Evolutionary conservation across 2,113 vertebrate genomes (phyloP).

Genomic region (Pelvicachromis taeniatus): DNA sequence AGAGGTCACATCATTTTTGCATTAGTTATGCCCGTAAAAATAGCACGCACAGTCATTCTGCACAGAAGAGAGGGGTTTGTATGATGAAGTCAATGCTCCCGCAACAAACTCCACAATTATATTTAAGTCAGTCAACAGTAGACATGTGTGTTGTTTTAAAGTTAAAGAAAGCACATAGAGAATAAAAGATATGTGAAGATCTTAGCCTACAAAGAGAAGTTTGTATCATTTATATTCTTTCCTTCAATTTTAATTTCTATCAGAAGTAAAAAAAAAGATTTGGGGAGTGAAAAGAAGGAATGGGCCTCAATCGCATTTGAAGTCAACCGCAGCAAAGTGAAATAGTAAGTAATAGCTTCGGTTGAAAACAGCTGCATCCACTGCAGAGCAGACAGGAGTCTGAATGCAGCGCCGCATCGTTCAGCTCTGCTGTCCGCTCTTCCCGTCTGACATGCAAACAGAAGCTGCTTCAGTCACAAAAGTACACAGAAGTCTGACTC

Average conservation of each 20-base stretch:
- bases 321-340: neutral
- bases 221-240: neutral
- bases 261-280: neutral
- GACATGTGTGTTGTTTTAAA: too few species aligned
- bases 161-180: neutral
- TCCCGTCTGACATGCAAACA: constrained; percentile 59
- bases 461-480: constrained; percentile 29
- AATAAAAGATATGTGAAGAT: neutral
- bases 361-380: constrained; percentile 36
- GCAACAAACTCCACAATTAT: neutral
- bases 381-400: constrained; percentile 1
- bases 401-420: neutral
- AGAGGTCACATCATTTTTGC: neutral
- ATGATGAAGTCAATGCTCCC: neutral
- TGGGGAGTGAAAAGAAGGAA: neutral
- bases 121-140: neutral
- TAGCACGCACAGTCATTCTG: neutral
- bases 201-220: neutral
- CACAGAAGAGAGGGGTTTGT: neutral
- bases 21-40: neutral
- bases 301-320: neutral
- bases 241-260: neutral
- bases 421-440: constrained; percentile 42
- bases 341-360: neutral
- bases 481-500: neutral